A percentile compares a stretch with the other conserved stretches of the same genome.
These are phyloP conservation scores for Petroica traversi DNA, from an alignment of 2,113 vertebrate species.

Conservation along the genomic window DNA sequence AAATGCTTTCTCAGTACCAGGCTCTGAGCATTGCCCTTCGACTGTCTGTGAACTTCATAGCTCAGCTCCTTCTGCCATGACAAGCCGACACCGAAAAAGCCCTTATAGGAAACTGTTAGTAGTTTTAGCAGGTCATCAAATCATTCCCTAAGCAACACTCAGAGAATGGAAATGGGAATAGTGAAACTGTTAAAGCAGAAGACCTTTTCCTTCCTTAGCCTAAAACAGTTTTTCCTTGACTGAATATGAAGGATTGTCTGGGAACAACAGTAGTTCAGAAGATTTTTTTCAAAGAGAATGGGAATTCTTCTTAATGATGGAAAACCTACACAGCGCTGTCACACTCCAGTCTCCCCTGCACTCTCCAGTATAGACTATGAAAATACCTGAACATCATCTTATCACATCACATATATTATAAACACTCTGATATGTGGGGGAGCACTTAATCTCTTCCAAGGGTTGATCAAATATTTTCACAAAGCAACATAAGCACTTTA, in stretches of 20 bases:
- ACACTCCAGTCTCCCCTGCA: not conserved
- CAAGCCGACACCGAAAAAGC: not conserved
- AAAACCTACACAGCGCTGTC: not conserved
- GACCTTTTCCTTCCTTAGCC: not conserved
- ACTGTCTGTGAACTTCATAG: accelerated
- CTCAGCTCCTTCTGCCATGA: not conserved
- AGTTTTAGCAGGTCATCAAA: not conserved
- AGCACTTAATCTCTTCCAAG: not conserved
- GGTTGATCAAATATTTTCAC: not conserved
- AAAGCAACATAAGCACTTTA: not conserved
- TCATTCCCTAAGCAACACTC: not conserved
- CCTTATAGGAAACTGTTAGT: not conserved
- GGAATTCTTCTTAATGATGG: not conserved
- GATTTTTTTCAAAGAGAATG: not conserved
- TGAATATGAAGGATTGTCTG: not conserved
- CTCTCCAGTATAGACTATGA: not conserved
- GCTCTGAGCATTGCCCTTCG: accelerated
- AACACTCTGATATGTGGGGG: not conserved
- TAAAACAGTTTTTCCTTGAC: not conserved
- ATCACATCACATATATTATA: not conserved
- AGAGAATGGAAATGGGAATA: not conserved
- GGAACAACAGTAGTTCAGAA: not conserved
- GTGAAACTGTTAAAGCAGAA: not conserved
- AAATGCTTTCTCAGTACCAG: not conserved
- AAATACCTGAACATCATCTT: not conserved